These are phyloP conservation scores for Galerucella calmariensis DNA, from an alignment of 2,888 invertebrate genomes.

Conservation along the genomic window DNA sequence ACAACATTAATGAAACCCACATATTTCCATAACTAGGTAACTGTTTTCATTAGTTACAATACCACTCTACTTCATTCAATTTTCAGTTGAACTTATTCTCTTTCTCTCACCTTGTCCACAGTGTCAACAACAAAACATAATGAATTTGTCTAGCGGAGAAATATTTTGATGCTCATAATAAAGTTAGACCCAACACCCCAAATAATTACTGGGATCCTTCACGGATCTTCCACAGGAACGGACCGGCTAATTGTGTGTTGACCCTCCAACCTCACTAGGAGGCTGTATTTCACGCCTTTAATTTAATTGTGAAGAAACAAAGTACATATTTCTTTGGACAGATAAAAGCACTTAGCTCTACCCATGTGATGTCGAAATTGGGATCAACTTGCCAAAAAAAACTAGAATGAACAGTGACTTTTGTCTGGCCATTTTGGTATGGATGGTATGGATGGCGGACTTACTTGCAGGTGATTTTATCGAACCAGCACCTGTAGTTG, in stretches of 20 bases:
- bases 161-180: conserved; percentile 28
- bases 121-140: conserved; percentile 9
- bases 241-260: neutral
- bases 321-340: too few relatives aligned
- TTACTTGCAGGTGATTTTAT: too few relatives aligned
- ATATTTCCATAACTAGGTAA: conserved; percentile 21
- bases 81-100: conserved; percentile 4
- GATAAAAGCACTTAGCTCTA: too few relatives aligned
- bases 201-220: conserved; percentile 31
- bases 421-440: too few relatives aligned
- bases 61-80: conserved; percentile 24
- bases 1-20: conserved; percentile 17
- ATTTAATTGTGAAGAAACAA: too few relatives aligned
- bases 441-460: too few relatives aligned
- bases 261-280: too few relatives aligned
- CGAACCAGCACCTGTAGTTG: too few relatives aligned
- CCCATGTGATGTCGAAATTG: too few relatives aligned
- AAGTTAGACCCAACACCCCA: conserved; percentile 32
- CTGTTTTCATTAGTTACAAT: conserved; percentile 25
- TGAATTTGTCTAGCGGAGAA: conserved; percentile 26
- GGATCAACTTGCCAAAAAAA: too few relatives aligned
- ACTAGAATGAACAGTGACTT: too few relatives aligned
- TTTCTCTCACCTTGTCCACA: conserved; percentile 8
- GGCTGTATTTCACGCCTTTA: too few relatives aligned
- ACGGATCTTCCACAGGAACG: neutral